These are phyloP conservation scores for Gymnocephalus cernua DNA, from an alignment of 2,113 vertebrate genomes.

Conservation along the genomic window DNA sequence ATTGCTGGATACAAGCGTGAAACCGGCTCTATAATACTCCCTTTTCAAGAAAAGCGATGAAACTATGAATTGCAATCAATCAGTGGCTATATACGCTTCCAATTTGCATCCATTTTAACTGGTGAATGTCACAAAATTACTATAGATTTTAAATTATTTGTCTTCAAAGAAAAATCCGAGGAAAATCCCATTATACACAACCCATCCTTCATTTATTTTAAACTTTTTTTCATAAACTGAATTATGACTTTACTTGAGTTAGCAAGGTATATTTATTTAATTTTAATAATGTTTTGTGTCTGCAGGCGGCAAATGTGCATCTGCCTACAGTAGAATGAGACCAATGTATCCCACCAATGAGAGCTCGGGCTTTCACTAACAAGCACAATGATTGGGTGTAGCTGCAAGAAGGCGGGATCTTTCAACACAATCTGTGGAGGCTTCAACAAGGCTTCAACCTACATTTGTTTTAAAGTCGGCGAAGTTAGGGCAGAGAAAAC, in stretches of 20 bases:
- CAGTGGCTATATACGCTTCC: background rate
- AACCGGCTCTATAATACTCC: background rate
- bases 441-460: background rate
- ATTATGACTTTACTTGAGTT: background rate
- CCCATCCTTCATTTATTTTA: background rate
- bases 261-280: background rate
- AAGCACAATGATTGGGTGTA: conserved; percentile 49
- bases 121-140: background rate
- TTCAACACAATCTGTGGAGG: conserved; percentile 40
- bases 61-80: background rate
- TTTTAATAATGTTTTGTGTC: background rate
- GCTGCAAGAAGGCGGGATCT: conserved; percentile 75
- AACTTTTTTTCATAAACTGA: background rate
- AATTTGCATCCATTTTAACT: background rate
- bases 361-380: background rate
- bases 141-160: background rate
- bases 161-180: background rate
- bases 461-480: background rate
- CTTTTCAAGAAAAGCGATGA: background rate
- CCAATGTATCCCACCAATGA: conserved; percentile 52
- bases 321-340: background rate
- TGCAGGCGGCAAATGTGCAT: conserved; percentile 58
- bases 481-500: background rate
- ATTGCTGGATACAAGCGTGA: background rate
- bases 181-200: too few species aligned